phyloP scores from a whole-genome alignment of 2,113 vertebrate genomes.

The Ptyas mucosa region DNA sequence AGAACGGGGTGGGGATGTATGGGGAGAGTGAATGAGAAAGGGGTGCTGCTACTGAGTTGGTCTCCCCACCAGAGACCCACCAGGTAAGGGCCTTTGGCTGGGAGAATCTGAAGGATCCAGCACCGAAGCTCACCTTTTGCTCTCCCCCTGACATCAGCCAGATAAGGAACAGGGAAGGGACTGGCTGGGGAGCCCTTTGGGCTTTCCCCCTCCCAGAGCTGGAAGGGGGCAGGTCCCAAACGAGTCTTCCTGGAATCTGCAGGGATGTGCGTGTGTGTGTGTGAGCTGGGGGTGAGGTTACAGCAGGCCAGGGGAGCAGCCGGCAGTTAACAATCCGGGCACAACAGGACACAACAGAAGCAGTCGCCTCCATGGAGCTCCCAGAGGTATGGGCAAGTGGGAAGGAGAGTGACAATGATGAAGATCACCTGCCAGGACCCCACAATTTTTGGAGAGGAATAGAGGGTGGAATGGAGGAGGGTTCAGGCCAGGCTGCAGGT shows the following conservation, averaged over 20 bases:
- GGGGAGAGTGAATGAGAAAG: not conserved
- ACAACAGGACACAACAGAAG: no score
- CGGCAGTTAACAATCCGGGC: not conserved
- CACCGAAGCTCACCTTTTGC: not conserved
- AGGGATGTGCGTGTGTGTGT: not conserved
- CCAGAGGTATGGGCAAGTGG: not conserved
- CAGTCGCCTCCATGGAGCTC: not conserved
- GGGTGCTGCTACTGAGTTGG: not conserved
- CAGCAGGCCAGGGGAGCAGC: not conserved
- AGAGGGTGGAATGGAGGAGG: not conserved
- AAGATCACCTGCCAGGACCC: not conserved
- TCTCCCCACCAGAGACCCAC: fast-evolving
- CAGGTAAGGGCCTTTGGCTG: not conserved
- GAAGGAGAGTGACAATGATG: not conserved
- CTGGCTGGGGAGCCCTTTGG: not conserved
- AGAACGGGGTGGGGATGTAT: not conserved
- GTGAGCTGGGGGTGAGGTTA: not conserved
- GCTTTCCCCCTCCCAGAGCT: not conserved
- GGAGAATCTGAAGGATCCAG: not conserved
- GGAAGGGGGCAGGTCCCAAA: no score
- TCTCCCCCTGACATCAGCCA: not conserved
- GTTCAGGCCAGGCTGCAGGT: not conserved
- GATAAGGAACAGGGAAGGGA: not conserved
- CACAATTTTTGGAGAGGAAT: not conserved
- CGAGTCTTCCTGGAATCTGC: not conserved